Conservation (phyloP, 2,797 vertebrate species). For the Acropternis orthonyx region DNA sequence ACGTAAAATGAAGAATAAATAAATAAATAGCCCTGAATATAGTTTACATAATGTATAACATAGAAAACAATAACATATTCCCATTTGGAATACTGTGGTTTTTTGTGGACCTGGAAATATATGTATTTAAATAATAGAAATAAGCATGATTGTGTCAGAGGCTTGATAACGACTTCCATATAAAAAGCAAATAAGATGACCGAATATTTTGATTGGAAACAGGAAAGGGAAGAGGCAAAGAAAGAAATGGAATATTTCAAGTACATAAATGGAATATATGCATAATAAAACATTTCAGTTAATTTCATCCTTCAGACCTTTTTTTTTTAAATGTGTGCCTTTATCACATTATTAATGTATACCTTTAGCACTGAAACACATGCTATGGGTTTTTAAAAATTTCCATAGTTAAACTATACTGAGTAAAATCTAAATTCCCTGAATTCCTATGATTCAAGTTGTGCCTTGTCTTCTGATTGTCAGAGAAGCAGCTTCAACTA, state of each 20-base stretch:
- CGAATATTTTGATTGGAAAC: background rate
- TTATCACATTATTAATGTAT: background rate
- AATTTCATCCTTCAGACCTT: background rate
- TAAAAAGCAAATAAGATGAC: background rate
- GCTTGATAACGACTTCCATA: background rate
- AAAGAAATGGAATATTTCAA: background rate
- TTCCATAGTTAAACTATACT: background rate
- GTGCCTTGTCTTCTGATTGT: background rate
- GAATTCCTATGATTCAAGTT: background rate
- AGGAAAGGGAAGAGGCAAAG: background rate
- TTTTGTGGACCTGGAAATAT: background rate
- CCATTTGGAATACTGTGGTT: background rate
- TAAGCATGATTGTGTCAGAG: background rate
- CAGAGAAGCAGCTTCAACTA: background rate
- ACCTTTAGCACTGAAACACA: background rate
- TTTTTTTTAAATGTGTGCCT: accelerated
- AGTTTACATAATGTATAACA: background rate
- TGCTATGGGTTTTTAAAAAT: background rate
- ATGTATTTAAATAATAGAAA: background rate
- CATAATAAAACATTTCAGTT: background rate
- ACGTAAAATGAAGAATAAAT: background rate
- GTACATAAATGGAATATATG: background rate
- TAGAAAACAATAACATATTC: background rate
- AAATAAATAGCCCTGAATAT: background rate
- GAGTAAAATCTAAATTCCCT: background rate